Base-by-base conservation (phyloP, 2,797 vertebrate species). In the Pseudomugil gertrudae region DNA sequence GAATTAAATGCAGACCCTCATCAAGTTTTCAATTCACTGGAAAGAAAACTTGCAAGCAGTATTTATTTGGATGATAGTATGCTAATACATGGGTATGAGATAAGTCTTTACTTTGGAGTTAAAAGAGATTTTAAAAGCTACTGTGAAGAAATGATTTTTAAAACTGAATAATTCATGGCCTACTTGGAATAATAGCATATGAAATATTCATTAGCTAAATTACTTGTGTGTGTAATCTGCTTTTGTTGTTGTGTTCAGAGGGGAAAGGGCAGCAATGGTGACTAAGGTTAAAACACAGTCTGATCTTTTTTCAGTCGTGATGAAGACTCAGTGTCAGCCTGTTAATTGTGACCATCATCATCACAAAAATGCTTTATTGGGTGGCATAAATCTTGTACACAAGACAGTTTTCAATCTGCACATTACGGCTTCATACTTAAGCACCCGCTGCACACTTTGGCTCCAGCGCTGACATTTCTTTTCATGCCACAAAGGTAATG, bases 121-220 rank as follows among this genome's bases (percentile, higher is more conserved):
- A 71, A 80, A 87, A 80, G 63, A 72, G 72, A 80, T 89, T 81
- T 79, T 90, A 81, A 84, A 74, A 79, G 74, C 75, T 84, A 83
- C 80, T 79, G 76, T 73, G 74, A 58, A 69, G 66, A 84, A 80
- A 84, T 82, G 14, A 80, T 89, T 86, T 74, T 36, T 24, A 80
- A 78, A 84, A 66, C 63, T 92, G 79, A 81, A 92, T 93, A 83
- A 91, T 94, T 89, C 87, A 91, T 90, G 58, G 63, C 61, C 80
- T 78, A 78, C 83, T 92, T 89, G 70, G 77, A 88, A 91, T 91
- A 90, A 91, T 80, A 82, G 67, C 68, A 15, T 32, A 84, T 91
- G 67, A 92, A 93, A 93, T 92, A 92, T 93, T 87, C 84, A 93
- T 90, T 74, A 70, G 74, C 56, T 66, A 87, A 90, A 90, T 90